phyloP scores from a whole-genome alignment of 2,888 invertebrate species.

The Dicranocentrus wangi region DNA sequence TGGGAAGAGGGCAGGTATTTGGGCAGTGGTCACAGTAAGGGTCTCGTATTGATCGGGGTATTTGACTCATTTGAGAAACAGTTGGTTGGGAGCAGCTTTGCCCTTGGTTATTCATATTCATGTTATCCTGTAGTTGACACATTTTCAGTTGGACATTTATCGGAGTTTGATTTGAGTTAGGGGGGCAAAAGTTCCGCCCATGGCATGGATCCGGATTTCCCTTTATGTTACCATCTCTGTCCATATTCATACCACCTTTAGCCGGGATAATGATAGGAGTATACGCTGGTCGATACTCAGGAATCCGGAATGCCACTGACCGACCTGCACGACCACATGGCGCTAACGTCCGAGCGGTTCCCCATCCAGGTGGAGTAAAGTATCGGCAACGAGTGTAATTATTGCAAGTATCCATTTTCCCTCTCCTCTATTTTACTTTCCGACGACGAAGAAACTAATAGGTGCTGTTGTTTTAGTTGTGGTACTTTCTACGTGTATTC shows the following conservation, averaged over 20 bases:
- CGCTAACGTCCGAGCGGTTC: constrained; percentile 43
- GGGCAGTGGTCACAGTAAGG: constrained; percentile 34
- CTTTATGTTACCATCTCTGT: neutral
- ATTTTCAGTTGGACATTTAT: constrained; percentile 47
- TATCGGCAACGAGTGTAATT: constrained; percentile 49
- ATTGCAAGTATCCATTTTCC: constrained; percentile 30
- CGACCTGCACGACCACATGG: constrained; percentile 32
- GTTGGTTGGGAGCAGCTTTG: too few relatives aligned
- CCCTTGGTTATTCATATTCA: too few relatives aligned
- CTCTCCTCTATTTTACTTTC: constrained; percentile 27
- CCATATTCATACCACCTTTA: constrained; percentile 39
- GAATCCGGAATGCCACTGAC: constrained; percentile 28
- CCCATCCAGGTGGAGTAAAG: constrained; percentile 51
- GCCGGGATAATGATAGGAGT: constrained; percentile 18
- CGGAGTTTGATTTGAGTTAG: constrained; percentile 18
- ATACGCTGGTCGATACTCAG: constrained; percentile 27
- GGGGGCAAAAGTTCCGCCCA: constrained; percentile 27
- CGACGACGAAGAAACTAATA: constrained; percentile 1
- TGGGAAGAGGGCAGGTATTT: constrained; percentile 28
- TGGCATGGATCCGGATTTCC: constrained; percentile 30
- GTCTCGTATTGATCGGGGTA: neutral
- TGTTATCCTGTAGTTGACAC: constrained; percentile 25
- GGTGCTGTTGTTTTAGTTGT: too few relatives aligned
- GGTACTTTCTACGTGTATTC: too few relatives aligned
- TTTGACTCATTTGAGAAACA: neutral